Conservation (phyloP, 2,797 vertebrate genomes). For the Notoglanidium macrostoma region DNA sequence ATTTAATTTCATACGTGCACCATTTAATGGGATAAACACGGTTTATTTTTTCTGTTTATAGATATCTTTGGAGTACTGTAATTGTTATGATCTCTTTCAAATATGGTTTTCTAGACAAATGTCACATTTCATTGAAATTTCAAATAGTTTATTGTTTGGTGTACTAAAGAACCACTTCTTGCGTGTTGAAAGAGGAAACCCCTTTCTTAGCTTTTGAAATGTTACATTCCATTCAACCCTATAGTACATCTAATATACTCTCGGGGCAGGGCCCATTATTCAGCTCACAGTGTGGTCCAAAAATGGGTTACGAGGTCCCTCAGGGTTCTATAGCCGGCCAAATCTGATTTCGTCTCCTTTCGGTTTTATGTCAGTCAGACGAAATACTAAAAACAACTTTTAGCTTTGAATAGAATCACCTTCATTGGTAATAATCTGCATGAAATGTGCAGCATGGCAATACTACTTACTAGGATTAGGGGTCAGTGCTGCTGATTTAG, state of each 20-base stretch:
- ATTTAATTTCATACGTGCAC: not conserved
- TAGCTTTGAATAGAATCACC: not conserved
- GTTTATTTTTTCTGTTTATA: not conserved
- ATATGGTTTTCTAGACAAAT: slow-evolving; percentile 7
- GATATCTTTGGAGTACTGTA: not conserved
- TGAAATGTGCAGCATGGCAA: not conserved
- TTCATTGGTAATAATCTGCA: not conserved
- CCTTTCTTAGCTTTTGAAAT: slow-evolving; percentile 44
- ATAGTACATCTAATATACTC: slow-evolving; percentile 55
- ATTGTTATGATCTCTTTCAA: not conserved
- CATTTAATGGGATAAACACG: not conserved
- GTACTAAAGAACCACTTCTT: slow-evolving; percentile 40
- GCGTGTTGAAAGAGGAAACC: slow-evolving; percentile 48
- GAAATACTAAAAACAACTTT: slow-evolving; percentile 18
- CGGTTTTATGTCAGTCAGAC: slow-evolving; percentile 5
- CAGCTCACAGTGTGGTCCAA: slow-evolving; percentile 46
- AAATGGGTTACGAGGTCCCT: slow-evolving; percentile 44
- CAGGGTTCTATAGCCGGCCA: slow-evolving; percentile 25
- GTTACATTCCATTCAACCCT: slow-evolving; percentile 38
- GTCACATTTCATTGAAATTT: slow-evolving; percentile 15
- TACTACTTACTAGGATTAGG: slow-evolving; percentile 24
- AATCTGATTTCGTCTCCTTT: slow-evolving; percentile 43
- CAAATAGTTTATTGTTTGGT: slow-evolving; percentile 31
- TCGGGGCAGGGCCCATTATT: slow-evolving; percentile 48
- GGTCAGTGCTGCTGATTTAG: slow-evolving; percentile 60